These are phyloP conservation scores for Oxyura jamaicensis DNA, from an alignment of 2,113 vertebrate genomes.

Conservation along the genomic window DNA sequence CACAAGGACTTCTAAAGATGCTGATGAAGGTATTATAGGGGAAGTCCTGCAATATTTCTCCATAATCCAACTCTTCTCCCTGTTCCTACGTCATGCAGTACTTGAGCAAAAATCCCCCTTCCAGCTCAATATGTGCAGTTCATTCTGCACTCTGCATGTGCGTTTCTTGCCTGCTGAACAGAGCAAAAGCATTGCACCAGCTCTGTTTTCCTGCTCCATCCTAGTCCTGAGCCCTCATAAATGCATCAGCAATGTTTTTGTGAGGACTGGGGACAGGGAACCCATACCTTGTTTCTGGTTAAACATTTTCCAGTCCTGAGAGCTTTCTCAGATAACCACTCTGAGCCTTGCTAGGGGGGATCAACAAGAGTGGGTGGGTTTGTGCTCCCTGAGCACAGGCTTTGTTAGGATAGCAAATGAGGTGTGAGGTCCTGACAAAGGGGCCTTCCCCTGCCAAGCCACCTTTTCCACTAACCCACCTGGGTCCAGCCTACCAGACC, in stretches of 20 bases:
- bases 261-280: background rate
- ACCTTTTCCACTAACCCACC: background rate
- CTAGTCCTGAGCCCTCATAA: background rate
- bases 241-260: background rate
- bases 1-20: background rate
- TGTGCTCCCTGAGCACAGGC: background rate
- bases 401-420: background rate
- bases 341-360: background rate
- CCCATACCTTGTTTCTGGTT: rapidly evolving
- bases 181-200: background rate
- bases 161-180: rapidly evolving
- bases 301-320: background rate
- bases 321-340: background rate
- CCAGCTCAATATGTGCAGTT: background rate
- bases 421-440: background rate
- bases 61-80: background rate
- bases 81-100: background rate
- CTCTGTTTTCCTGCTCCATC: background rate
- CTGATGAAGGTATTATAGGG: background rate
- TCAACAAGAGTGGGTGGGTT: background rate
- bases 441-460: background rate
- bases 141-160: background rate
- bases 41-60: background rate
- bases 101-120: background rate
- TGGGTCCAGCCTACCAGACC: background rate